Evolutionary conservation across 2,113 vertebrate genomes (phyloP), one percentile per base, ranked within the genome.

Genomic region (Stomatorhinus ivindoensis): DNA sequence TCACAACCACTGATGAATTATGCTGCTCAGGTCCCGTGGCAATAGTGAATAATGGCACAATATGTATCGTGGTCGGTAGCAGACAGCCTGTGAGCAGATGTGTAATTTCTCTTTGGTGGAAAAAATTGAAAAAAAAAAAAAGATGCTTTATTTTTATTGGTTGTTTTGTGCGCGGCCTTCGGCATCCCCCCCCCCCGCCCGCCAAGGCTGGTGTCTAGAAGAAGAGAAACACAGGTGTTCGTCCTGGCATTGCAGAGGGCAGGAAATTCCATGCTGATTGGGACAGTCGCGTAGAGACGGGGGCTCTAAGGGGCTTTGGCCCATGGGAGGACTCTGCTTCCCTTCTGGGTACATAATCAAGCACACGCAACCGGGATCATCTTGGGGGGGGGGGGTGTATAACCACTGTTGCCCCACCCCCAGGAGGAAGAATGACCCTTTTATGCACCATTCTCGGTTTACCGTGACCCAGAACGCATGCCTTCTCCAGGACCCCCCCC

Each of bases 181-280:
- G 35, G 5, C 73, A 76, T 76, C 73, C 27, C 4, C 0, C 88
- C 0, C 48, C 82, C 61, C 89, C 91, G 88, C 93, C 91, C 82
- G 19, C 39, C 82, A 17, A 84, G 39, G 21, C 89, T 88, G 44
- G 46, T 85, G 92, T 90, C 69, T 21, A 83, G 19, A 21, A 21
- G 3, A 93, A 94, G 92, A 89, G 92, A 93, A 93, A 91, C 93
- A 89, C 93, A 95, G 94, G 94, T 95, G 94, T 91, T 92, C 83
- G 58, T 90, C 8, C 88, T 88, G 90, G 92, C 90, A 91, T 0
- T 0, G 91, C 82, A 92, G 93, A 89, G 94, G 90, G 90, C 13
- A 93, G 94, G 94, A 95, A 95, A 95, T 94, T 89, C 91, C 93
- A 92, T 48, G 39, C 89, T 93, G 94, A 94, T 94, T 93, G 94